Evolutionary conservation across 2,888 invertebrate genomes (phyloP), one percentile per base, ranked within the genome.

Genomic region (Nebria brevicollis): DNA sequence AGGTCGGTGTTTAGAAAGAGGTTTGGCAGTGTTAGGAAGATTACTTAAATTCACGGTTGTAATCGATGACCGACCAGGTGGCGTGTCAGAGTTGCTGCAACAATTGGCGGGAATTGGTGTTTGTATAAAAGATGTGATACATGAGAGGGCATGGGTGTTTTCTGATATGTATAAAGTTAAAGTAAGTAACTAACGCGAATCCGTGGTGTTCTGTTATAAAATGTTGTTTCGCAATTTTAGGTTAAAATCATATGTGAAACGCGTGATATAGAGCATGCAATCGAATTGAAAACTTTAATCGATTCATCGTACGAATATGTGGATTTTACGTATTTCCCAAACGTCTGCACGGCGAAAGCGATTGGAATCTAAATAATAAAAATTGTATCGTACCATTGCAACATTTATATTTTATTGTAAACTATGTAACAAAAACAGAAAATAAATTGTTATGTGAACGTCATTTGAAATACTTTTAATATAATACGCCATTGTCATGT

Each of bases 71-170:
- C 91, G 96, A 83, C 97, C 97, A 0, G 97, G 97, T 5, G 97
- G 96, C 20, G 95, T 97, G 83, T 94, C 95, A 0, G 97, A 97
- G 86, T 90, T 97, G 5, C 96, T 96, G 86, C 92, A 93, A 86
- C 89, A 95, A 66, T 91, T 97, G 77, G 92, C 94, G 0, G 91
- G 92, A 1, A 91, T 95, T 43, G 97, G 97, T 0, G 97, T 97
- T 13, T 95, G 95, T 66, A 96, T 98, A 83, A 98, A 98, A 89
- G 98, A 98, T 87, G 97, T 98, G 82, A 95, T 97, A 89, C 98
- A 98, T 88, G 98, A 98, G 87, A 92, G 98, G 78, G 98, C 98
- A 1, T 98, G 98, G 98, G 93, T 98, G 13, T 94, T 94, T 82
- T 93, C 94, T 1, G 98, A 98, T 87, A 95, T 98, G 74, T 97